Evolutionary conservation across 2,113 vertebrate genomes (phyloP).

Genomic region (Hippocampus barbouri): DNA sequence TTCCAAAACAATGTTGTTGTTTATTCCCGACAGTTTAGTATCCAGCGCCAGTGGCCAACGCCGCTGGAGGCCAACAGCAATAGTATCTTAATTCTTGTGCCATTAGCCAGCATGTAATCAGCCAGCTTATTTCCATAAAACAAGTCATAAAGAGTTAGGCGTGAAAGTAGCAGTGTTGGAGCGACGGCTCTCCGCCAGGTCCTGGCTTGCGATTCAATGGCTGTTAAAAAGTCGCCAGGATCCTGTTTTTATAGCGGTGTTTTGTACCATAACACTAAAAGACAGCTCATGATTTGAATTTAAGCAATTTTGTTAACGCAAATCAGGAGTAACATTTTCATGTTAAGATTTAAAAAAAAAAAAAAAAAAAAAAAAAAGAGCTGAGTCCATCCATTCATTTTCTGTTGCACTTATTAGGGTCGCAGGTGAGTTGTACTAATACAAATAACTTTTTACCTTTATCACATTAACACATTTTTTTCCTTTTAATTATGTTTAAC

Average conservation of each 20-base stretch:
- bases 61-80: constrained; percentile 35
- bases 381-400: too few relatives aligned
- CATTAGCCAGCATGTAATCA: constrained; percentile 57
- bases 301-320: too few relatives aligned
- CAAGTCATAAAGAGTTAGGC: constrained; percentile 56
- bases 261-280: neutral
- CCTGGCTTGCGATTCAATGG: constrained; percentile 41
- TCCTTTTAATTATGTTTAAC: too few relatives aligned
- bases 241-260: neutral
- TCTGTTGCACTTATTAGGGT: too few relatives aligned
- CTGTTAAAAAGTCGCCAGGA: constrained; percentile 50
- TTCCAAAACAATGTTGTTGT: constrained; percentile 44
- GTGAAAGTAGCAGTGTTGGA: constrained; percentile 41
- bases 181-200: constrained; percentile 41
- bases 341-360: too few relatives aligned
- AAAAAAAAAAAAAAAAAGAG: too few relatives aligned
- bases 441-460: too few relatives aligned
- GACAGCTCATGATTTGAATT: too few relatives aligned
- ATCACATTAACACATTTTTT: too few relatives aligned
- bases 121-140: constrained; percentile 54
- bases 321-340: too few relatives aligned
- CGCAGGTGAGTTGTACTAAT: too few relatives aligned
- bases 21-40: constrained; percentile 54
- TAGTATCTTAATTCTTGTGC: constrained; percentile 38
- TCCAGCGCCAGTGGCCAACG: constrained; percentile 41